These are phyloP conservation scores for Acrobasis repandana DNA, from an alignment of 2,888 invertebrate species.

Conservation along the genomic window DNA sequence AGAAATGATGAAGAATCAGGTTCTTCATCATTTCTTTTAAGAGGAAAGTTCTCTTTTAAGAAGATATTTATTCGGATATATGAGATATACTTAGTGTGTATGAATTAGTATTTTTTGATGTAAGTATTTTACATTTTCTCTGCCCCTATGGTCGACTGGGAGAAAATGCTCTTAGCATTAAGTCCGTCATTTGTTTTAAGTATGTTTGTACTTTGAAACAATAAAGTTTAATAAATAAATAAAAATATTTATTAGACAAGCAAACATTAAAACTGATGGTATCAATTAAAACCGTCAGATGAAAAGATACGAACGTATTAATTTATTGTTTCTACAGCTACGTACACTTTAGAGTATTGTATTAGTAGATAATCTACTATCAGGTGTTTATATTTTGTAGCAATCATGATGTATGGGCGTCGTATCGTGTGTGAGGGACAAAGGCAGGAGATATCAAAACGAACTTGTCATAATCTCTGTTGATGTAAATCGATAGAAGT, in stretches of 20 bases:
- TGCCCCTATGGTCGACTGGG: no score
- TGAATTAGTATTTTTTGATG: no score
- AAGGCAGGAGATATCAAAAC: background rate
- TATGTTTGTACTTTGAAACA: no score
- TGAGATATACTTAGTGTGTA: no score
- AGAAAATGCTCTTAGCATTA: no score
- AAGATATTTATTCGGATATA: no score
- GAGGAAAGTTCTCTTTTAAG: no score
- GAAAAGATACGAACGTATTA: background rate
- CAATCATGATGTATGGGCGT: conserved; percentile 14
- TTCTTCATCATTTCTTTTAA: no score
- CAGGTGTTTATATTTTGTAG: background rate
- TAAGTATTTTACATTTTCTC: no score
- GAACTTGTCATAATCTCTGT: background rate
- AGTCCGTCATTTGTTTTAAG: no score
- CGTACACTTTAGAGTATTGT: background rate
- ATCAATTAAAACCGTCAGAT: background rate
- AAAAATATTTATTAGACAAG: conserved; percentile 1
- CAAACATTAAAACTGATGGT: background rate
- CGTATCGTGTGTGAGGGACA: background rate
- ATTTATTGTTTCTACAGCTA: background rate
- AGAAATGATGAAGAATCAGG: no score
- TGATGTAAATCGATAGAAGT: background rate
- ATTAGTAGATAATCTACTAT: background rate
- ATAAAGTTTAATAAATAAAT: no score